Evolutionary conservation across 1,140 invertebrate species (phyloP).

Genomic region (Calosoma granatense): DNA sequence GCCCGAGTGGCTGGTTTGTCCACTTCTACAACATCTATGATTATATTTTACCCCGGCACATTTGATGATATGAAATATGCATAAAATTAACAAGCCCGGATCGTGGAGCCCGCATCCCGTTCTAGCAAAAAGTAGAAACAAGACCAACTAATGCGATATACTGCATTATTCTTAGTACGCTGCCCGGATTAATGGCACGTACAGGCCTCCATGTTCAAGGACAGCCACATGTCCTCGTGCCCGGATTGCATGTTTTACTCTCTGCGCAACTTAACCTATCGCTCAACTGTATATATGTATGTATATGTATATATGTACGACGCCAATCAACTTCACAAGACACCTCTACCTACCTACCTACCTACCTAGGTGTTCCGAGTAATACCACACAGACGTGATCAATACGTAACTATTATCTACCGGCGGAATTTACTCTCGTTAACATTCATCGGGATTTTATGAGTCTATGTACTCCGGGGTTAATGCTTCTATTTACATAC

Average conservation of each 20-base stretch:
- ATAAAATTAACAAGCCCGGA: slow-evolving; percentile 6
- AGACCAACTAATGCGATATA: not conserved
- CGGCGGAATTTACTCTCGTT: not conserved
- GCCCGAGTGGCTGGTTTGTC: too few relatives aligned
- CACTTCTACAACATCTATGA: too few relatives aligned
- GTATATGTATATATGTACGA: not conserved
- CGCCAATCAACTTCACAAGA: too few relatives aligned
- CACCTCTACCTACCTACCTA: not conserved
- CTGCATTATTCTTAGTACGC: not conserved
- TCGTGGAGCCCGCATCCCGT: not conserved
- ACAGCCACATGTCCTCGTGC: not conserved
- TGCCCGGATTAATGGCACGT: not conserved
- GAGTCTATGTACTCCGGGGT: too few relatives aligned
- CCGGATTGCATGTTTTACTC: too few relatives aligned
- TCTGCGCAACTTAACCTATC: too few relatives aligned
- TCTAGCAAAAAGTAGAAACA: not conserved
- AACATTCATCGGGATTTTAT: too few relatives aligned
- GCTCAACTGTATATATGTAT: too few relatives aligned
- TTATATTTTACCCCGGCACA: not conserved
- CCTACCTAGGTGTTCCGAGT: not conserved
- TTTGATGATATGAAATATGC: not conserved
- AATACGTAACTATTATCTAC: too few relatives aligned
- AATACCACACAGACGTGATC: not conserved
- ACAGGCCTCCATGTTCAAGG: not conserved
- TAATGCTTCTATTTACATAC: too few relatives aligned